These are phyloP conservation scores for Cyclura pinguis DNA, from an alignment of 2,797 vertebrate species.

Conservation along the genomic window DNA sequence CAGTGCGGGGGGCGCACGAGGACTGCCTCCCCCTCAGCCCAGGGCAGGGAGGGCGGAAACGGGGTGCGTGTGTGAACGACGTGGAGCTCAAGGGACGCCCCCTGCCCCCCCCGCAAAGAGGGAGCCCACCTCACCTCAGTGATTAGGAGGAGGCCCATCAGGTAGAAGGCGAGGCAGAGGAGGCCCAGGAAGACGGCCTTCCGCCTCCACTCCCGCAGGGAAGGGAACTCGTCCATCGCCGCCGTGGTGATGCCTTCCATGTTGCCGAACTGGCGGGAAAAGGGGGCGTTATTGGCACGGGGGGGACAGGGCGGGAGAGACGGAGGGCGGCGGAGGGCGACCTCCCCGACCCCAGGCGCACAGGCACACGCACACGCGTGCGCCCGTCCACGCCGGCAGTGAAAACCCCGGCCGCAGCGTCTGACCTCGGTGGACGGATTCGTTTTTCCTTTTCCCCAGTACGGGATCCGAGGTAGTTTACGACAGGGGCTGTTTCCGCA, in stretches of 20 bases:
- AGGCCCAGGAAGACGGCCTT: slow-evolving; percentile 80
- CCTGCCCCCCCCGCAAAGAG: neutral
- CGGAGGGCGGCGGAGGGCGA: rapidly evolving
- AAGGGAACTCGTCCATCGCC: slow-evolving; percentile 89
- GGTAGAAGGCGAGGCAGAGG: slow-evolving; percentile 84
- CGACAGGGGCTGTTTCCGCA: too few species aligned
- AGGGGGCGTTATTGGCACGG: neutral
- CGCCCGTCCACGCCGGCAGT: too few species aligned
- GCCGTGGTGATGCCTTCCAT: slow-evolving; percentile 89
- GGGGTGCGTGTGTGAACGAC: neutral
- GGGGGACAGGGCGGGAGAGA: neutral
- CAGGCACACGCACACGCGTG: too few species aligned
- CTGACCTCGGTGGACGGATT: too few species aligned
- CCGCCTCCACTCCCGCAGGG: slow-evolving; percentile 73
- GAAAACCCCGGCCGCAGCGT: too few species aligned
- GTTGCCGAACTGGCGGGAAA: slow-evolving; percentile 84
- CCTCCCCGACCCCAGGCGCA: too few species aligned
- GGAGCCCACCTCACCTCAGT: slow-evolving; percentile 80
- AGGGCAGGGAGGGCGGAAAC: too few species aligned
- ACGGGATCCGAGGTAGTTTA: too few species aligned
- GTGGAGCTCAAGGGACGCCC: rapidly evolving
- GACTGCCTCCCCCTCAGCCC: neutral
- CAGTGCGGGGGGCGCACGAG: neutral
- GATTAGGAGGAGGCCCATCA: slow-evolving; percentile 90
- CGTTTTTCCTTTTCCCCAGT: too few species aligned